Base-by-base conservation (phyloP, 2,113 vertebrate genomes). In the Tylochromis polylepis region DNA sequence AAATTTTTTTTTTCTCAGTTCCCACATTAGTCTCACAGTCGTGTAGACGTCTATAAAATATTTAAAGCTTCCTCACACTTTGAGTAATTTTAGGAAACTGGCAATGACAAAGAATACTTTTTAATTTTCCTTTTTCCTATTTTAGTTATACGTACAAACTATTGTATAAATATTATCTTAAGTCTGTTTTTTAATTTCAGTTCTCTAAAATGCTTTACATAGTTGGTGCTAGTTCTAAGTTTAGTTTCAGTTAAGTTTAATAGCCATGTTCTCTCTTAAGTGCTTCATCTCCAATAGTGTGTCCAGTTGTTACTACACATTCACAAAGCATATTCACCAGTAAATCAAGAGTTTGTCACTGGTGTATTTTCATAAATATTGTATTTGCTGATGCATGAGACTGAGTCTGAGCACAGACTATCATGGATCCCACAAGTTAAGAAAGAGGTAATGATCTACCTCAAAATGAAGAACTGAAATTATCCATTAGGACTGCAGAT, bases 241-340 rank as follows among this genome's bases (percentile, higher is more conserved):
- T 58, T 58, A 58, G 6, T 58, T 29, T 58, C 56, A 58, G 4
- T 27, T 58, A 58, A 15, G 12, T 58, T 27, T 58, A 15, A 58
- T 1, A 58, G 0, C 0, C 12, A 58, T 0, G 6, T 57, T 57
- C 22, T 57, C 22, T 3, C 6, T 11, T 55, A 0, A 36, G 2
- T 27, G 55, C 22, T 57, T 57, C 6, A 8, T 0, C n/a, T 12
- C 5, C 55, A 24, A 24, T 0, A 56, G 2, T 56, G 0, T 4
- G 0, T 56, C 0, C 53, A 56, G 10, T 6, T 56, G 0, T 1
- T 56, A 56, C 5, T 11, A 1, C 10, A 56, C 1, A 56, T 1
- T 56, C 11, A 12, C 55, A 57, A 57, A 57, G 55, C 11, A 57
- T 57, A 57, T 57, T 57, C 55, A 24, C 14, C 5, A 24, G 22